Conservation (phyloP, 2,113 vertebrate species). For the Neolamprologus sp. region DNA sequence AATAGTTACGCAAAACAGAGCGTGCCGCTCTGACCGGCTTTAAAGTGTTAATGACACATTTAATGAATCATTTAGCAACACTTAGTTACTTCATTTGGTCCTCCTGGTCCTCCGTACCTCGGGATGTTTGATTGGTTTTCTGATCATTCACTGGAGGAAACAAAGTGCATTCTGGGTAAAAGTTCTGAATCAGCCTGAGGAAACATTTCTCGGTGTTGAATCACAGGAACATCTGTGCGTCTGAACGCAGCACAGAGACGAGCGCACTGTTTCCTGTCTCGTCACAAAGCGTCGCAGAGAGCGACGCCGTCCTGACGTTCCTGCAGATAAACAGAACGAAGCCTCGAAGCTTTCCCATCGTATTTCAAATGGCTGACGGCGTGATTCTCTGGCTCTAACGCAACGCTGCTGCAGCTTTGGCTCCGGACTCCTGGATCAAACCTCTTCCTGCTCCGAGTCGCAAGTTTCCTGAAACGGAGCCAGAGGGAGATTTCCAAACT, state of each 20-base stretch:
- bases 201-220: background rate
- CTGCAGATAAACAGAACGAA: background rate
- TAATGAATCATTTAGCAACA: background rate
- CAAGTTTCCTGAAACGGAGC: slow-evolving; percentile 31
- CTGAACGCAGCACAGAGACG: rapidly evolving
- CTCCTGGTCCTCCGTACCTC: background rate
- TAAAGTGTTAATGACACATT: background rate
- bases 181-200: background rate
- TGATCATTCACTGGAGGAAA: background rate
- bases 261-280: background rate
- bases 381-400: background rate
- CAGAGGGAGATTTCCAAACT: slow-evolving; percentile 29
- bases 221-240: background rate
- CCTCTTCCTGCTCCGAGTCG: background rate
- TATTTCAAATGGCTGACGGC: slow-evolving; percentile 6
- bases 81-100: background rate
- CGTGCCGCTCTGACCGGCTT: rapidly evolving
- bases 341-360: background rate
- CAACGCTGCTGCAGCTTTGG: background rate
- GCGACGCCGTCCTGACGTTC: background rate
- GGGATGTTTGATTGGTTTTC: background rate
- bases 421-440: slow-evolving; percentile 1
- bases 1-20: rapidly evolving
- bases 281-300: background rate
- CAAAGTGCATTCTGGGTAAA: background rate